Conservation (phyloP, 2,797 vertebrate species). For the Gymnocypris eckloni region DNA sequence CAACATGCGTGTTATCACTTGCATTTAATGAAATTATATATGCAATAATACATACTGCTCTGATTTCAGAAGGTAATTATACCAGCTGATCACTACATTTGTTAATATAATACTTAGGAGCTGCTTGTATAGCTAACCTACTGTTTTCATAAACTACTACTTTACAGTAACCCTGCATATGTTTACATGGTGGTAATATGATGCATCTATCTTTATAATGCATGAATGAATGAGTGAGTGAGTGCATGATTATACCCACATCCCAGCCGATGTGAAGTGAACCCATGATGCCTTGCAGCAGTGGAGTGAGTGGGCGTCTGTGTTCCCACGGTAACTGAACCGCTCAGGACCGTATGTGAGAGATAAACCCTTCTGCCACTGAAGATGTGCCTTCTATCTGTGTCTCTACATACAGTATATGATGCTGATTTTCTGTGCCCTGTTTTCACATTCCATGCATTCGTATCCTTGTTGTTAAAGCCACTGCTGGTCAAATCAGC, state of each 20-base stretch:
- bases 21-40: background rate
- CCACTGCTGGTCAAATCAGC: background rate
- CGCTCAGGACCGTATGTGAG: background rate
- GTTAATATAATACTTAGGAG: background rate
- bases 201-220: background rate
- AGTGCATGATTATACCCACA: background rate
- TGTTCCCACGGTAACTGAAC: slow-evolving; percentile 46
- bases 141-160: background rate
- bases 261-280: background rate
- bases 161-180: background rate
- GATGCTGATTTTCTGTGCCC: background rate
- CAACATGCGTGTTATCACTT: background rate
- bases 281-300: background rate
- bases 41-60: background rate
- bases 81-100: background rate
- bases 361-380: background rate
- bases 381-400: background rate
- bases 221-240: background rate
- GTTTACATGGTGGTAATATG: background rate
- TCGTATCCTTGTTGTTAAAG: background rate
- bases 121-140: background rate
- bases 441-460: background rate
- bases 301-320: slow-evolving; percentile 35
- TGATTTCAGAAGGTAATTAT: background rate
- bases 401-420: background rate